Conservation (phyloP, 2,888 invertebrate species). For the Ennomos quercinarius region DNA sequence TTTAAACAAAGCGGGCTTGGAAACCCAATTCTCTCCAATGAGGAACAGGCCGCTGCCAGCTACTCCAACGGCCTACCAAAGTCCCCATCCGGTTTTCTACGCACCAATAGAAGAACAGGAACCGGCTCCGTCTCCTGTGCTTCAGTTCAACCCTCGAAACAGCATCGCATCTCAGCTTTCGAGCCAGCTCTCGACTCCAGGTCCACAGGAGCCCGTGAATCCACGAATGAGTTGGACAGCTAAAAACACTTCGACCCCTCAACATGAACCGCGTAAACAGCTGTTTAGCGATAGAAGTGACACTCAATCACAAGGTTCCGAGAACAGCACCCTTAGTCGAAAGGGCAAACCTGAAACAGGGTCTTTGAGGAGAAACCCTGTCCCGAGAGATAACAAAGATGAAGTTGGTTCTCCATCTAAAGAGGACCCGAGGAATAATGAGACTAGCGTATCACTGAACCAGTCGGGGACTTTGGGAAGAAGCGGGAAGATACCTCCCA, state of each 20-base stretch:
- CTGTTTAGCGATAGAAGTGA: conserved; percentile 71
- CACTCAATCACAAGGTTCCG: conserved; percentile 65
- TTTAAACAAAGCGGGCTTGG: conserved; percentile 89
- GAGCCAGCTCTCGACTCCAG: conserved; percentile 77
- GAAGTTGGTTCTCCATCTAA: conserved; percentile 70
- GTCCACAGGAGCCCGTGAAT: conserved; percentile 80
- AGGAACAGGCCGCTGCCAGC: conserved; percentile 88
- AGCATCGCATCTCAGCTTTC: conserved; percentile 81
- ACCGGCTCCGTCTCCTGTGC: conserved; percentile 80
- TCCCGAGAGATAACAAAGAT: conserved; percentile 66
- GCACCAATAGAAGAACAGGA: conserved; percentile 84
- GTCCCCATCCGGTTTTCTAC: conserved; percentile 76
- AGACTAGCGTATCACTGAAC: conserved; percentile 64
- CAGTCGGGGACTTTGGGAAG: conserved; percentile 79
- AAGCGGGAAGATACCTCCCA: conserved; percentile 90
- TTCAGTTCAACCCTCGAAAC: conserved; percentile 76
- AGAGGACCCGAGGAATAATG: conserved; percentile 70
- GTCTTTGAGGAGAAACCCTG: conserved; percentile 68
- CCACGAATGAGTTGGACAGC: conserved; percentile 82
- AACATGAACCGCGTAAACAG: conserved; percentile 75
- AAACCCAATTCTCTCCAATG: conserved; percentile 84
- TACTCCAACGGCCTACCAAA: conserved; percentile 81
- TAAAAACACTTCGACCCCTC: conserved; percentile 78
- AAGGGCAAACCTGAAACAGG: conserved; percentile 84
- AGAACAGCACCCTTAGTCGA: conserved; percentile 71